phyloP scores from a whole-genome alignment of 2,888 invertebrate species.

The Agapetus fuscipes region DNA sequence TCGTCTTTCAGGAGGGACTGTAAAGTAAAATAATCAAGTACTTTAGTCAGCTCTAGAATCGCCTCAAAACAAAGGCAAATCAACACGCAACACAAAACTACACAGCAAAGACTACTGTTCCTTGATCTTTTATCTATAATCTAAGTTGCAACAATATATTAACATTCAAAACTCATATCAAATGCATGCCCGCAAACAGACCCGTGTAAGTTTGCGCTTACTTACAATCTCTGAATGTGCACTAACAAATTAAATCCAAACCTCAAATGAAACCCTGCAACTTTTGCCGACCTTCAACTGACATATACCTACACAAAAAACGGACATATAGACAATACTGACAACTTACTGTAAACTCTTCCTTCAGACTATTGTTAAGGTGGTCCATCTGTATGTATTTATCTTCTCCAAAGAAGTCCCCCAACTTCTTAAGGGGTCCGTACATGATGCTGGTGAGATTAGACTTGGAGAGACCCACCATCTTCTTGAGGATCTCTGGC shows the following conservation, averaged over 20 bases:
- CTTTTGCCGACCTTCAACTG: no score
- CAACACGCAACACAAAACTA: constrained; percentile 21
- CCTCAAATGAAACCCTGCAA: no score
- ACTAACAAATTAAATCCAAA: no score
- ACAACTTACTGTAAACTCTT: constrained; percentile 46
- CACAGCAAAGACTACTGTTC: no score
- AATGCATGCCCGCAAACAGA: no score
- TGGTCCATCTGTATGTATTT: constrained; percentile 29
- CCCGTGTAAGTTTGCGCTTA: no score
- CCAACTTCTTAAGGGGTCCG: constrained; percentile 52
- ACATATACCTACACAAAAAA: no score
- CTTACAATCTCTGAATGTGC: no score
- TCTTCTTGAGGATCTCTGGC: constrained; percentile 54
- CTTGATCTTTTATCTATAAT: no score
- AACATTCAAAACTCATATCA: no score
- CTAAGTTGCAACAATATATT: no score
- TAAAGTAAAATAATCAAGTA: constrained; percentile 23
- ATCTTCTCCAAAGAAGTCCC: constrained; percentile 47
- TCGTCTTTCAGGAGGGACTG: constrained; percentile 54
- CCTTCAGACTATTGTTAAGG: constrained; percentile 48
- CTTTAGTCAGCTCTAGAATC: constrained; percentile 1
- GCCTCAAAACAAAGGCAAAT: no score
- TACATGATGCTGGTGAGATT: constrained; percentile 56
- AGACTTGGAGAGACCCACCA: constrained; percentile 53
- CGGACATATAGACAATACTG: background rate